Conservation (phyloP, 2,888 invertebrate genomes). For the Thera britannica region DNA sequence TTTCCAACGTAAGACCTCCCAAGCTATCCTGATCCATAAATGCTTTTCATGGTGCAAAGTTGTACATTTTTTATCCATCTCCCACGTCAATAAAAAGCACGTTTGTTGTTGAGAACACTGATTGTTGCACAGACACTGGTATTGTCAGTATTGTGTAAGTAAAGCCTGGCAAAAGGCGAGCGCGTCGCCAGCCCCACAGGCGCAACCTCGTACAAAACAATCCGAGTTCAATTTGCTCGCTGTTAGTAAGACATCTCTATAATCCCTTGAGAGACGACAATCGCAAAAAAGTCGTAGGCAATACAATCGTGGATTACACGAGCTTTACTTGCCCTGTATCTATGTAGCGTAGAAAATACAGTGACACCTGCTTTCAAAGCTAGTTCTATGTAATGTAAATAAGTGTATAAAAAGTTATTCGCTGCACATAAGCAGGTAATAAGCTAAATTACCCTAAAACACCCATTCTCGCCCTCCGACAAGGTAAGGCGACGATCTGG, state of each 20-base stretch:
- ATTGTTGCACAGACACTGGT: conserved; percentile 24
- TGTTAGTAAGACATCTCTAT: conserved; percentile 61
- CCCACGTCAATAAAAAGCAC: conserved; percentile 12
- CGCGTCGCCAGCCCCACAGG: conserved; percentile 66
- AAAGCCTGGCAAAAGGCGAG: conserved; percentile 76
- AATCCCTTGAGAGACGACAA: conserved; percentile 62
- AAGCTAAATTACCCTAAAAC: too few relatives aligned
- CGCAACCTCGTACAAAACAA: conserved; percentile 66
- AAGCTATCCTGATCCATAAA: conserved; percentile 7
- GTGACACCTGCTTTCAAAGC: conserved; percentile 26
- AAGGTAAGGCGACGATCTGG: too few relatives aligned
- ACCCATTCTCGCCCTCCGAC: too few relatives aligned
- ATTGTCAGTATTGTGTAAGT: conserved; percentile 39
- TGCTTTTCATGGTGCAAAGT: conserved; percentile 10
- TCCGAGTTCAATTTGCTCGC: conserved; percentile 71
- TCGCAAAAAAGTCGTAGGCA: conserved; percentile 59
- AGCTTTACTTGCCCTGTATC: conserved; percentile 19
- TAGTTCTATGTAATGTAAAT: conserved; percentile 2
- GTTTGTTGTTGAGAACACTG: conserved; percentile 26
- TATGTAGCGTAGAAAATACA: conserved; percentile 13
- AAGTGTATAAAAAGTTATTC: neutral
- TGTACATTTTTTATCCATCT: conserved; percentile 16
- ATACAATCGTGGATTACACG: conserved; percentile 30
- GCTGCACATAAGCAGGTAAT: too few relatives aligned
- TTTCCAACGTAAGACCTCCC: conserved; percentile 18